A percentile compares a stretch with the other conserved stretches of the same genome.
These are phyloP conservation scores for Atractosteus spatula DNA, from an alignment of 2,113 vertebrate species.

Conservation along the genomic window DNA sequence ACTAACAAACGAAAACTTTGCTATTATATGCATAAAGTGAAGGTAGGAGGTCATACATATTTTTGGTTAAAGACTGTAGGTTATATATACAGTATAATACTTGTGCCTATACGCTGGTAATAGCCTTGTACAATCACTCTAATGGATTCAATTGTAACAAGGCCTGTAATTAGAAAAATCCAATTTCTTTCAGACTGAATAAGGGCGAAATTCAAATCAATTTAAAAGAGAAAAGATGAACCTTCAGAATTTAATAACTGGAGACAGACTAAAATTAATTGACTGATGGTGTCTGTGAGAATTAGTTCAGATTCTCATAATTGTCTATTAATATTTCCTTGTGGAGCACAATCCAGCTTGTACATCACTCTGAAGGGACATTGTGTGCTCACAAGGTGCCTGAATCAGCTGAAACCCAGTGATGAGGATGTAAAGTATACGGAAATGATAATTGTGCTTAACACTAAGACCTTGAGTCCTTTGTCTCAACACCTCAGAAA, in stretches of 20 bases:
- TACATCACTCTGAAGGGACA: slow-evolving; percentile 64
- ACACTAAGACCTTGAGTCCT: slow-evolving; percentile 51
- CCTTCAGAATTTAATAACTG: slow-evolving; percentile 81
- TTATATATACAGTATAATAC: slow-evolving; percentile 17
- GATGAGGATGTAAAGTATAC: slow-evolving; percentile 43
- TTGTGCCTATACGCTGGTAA: slow-evolving; percentile 12
- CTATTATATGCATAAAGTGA: background rate
- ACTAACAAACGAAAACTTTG: background rate
- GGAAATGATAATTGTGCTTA: slow-evolving; percentile 42
- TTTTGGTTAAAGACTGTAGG: too few species aligned
- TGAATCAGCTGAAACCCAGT: slow-evolving; percentile 30
- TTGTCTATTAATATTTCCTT: slow-evolving; percentile 77
- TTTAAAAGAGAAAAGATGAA: slow-evolving; percentile 77
- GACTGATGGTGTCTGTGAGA: slow-evolving; percentile 80
- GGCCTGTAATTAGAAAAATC: slow-evolving; percentile 78
- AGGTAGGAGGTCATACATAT: too few species aligned
- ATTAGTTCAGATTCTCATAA: slow-evolving; percentile 83
- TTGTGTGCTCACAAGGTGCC: slow-evolving; percentile 20
- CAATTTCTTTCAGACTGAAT: slow-evolving; percentile 77
- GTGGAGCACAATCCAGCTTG: slow-evolving; percentile 60
- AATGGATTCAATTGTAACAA: slow-evolving; percentile 50
- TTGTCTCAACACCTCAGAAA: slow-evolving; percentile 39
- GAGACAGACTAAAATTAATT: slow-evolving; percentile 58
- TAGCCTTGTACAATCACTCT: slow-evolving; percentile 30
- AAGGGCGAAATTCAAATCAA: slow-evolving; percentile 73